Percentiles rank a stretch among this genome's conserved stretches.
Evolutionary conservation across 2,797 vertebrate genomes (phyloP).

Genomic region (Rhyacichthys aspro): DNA sequence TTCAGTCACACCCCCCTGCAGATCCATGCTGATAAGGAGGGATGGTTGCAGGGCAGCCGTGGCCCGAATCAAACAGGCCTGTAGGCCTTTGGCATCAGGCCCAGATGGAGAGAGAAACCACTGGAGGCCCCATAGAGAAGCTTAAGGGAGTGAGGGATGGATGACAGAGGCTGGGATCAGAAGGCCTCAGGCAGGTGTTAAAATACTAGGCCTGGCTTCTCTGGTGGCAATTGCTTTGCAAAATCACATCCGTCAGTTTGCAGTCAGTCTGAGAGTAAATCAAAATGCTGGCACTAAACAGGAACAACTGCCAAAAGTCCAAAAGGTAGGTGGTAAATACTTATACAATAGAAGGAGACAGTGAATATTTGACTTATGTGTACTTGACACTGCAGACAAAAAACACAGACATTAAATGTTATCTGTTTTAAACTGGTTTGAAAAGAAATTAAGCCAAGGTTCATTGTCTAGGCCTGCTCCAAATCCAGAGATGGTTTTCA

Average conservation of each 20-base stretch:
- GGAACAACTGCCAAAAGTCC: conserved; percentile 2
- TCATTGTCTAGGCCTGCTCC: not conserved
- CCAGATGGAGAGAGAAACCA: conserved; percentile 74
- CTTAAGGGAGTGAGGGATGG: conserved; percentile 18
- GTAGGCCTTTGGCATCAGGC: conserved; percentile 78
- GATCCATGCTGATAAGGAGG: conserved; percentile 53
- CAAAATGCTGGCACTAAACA: not conserved
- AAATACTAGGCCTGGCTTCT: conserved; percentile 83
- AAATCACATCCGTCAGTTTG: conserved; percentile 82
- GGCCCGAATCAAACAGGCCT: conserved; percentile 71
- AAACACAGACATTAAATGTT: not conserved
- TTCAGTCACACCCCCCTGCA: conserved; percentile 49
- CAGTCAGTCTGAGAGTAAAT: conserved; percentile 67
- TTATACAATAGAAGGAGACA: not conserved
- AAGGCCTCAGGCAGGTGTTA: conserved; percentile 83
- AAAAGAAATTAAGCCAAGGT: conserved; percentile 6
- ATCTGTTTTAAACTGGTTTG: not conserved
- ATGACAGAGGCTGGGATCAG: conserved; percentile 69
- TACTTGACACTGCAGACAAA: not conserved
- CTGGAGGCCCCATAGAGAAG: conserved; percentile 70
- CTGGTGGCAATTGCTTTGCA: conserved; percentile 77
- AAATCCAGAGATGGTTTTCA: not conserved
- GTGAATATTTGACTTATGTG: not conserved
- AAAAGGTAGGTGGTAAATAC: not conserved
- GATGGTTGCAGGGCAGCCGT: conserved; percentile 71